Evolutionary conservation across 2,888 invertebrate species (phyloP).

Genomic region (Cephalotes varians): DNA sequence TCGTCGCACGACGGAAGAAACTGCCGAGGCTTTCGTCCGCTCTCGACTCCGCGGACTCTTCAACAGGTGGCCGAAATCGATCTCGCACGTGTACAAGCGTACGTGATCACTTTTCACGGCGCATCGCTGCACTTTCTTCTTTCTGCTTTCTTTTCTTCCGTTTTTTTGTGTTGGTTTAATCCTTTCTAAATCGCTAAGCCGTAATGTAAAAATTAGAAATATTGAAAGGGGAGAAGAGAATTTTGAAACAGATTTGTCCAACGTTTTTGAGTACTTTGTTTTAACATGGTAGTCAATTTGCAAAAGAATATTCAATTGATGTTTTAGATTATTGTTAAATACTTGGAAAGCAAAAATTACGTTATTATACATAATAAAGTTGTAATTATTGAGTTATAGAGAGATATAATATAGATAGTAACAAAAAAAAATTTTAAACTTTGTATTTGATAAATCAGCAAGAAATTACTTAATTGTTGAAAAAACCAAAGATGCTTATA

Average conservation of each 20-base stretch:
- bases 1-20: background rate
- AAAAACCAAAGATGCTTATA: background rate
- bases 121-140: background rate
- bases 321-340: too few species aligned
- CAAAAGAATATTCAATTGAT: too few species aligned
- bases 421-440: background rate
- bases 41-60: constrained; percentile 28
- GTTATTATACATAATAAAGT: too few species aligned
- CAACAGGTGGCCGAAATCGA: constrained; percentile 74
- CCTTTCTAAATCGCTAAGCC: background rate
- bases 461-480: background rate
- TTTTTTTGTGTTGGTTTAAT: background rate
- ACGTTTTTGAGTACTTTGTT: background rate
- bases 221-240: background rate
- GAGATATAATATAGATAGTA: background rate
- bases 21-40: background rate
- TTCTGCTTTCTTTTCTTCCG: background rate
- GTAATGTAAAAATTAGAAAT: background rate
- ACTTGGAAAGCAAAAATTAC: background rate
- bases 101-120: constrained; percentile 30
- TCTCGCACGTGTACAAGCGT: constrained; percentile 21
- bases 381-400: background rate
- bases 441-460: background rate
- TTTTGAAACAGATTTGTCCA: background rate
- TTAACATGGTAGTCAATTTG: background rate